Conservation (phyloP, 2,888 invertebrate genomes). For the Stenodema calcarata region DNA sequence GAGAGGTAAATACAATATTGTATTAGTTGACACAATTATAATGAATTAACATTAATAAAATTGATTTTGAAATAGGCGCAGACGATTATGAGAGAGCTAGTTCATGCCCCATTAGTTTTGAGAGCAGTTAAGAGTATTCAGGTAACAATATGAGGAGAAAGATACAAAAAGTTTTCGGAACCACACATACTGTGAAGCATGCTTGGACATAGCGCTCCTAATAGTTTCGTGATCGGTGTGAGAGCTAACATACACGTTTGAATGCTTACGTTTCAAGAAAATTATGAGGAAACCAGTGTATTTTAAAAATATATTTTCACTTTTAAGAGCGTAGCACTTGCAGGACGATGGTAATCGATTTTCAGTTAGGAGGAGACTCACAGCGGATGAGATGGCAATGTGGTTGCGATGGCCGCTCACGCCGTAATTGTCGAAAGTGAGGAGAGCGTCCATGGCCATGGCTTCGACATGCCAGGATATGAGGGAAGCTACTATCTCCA, state of each 20-base stretch:
- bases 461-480: constrained; percentile 71
- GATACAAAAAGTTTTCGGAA: constrained; percentile 87
- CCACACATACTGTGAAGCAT: constrained; percentile 90
- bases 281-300: constrained; percentile 85
- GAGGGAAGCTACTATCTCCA: constrained; percentile 69
- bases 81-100: neutral
- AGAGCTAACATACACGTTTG: constrained; percentile 70
- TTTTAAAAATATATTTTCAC: constrained; percentile 84
- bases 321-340: constrained; percentile 69
- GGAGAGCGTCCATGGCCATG: constrained; percentile 76
- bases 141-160: constrained; percentile 88
- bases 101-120: neutral
- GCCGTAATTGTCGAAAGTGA: constrained; percentile 94
- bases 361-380: constrained; percentile 55
- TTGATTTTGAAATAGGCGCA: neutral
- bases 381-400: constrained; percentile 75
- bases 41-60: neutral
- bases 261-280: constrained; percentile 79
- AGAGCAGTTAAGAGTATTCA: constrained; percentile 74
- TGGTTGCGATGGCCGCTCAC: constrained; percentile 95
- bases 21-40: neutral
- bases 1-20: neutral
- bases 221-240: constrained; percentile 52
- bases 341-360: constrained; percentile 68
- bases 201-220: constrained; percentile 51